Conservation (phyloP, 2,888 invertebrate genomes). For the Caenorhabditis virilis region DNA sequence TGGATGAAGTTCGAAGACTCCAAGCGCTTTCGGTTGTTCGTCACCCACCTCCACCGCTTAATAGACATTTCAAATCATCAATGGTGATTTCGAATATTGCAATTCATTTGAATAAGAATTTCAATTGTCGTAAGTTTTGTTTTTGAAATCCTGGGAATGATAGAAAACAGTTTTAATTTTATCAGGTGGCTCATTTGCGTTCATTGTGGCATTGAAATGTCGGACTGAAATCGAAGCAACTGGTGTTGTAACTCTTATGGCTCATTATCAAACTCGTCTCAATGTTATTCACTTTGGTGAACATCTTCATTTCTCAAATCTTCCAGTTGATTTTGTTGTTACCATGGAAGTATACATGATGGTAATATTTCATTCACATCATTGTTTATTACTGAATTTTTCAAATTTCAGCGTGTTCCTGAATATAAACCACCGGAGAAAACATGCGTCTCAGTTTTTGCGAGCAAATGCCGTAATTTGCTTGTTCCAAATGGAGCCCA, state of each 20-base stretch:
- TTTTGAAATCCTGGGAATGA: too few relatives aligned
- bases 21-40: slow-evolving; percentile 39
- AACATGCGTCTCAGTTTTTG: slow-evolving; percentile 41
- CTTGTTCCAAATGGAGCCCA: slow-evolving; percentile 29
- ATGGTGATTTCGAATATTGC: slow-evolving; percentile 45
- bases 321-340: slow-evolving; percentile 39
- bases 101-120: slow-evolving; percentile 42
- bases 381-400: too few relatives aligned
- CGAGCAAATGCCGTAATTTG: slow-evolving; percentile 36
- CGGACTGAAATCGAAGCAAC: slow-evolving; percentile 53
- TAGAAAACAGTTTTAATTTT: neutral
- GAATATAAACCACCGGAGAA: slow-evolving; percentile 31
- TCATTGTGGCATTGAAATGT: slow-evolving; percentile 50
- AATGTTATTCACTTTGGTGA: slow-evolving; percentile 41
- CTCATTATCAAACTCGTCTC: slow-evolving; percentile 39
- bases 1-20: slow-evolving; percentile 40
- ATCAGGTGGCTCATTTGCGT: slow-evolving; percentile 47
- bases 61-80: slow-evolving; percentile 40
- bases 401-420: too few relatives aligned
- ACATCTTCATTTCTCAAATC: slow-evolving; percentile 45
- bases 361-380: too few relatives aligned
- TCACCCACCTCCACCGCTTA: slow-evolving; percentile 45
- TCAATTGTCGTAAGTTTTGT: slow-evolving; percentile 38
- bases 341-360: slow-evolving; percentile 42
- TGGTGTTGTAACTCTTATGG: slow-evolving; percentile 48